Conservation (phyloP, 2,113 vertebrate species). For the Sphaerodactylus townsendi region DNA sequence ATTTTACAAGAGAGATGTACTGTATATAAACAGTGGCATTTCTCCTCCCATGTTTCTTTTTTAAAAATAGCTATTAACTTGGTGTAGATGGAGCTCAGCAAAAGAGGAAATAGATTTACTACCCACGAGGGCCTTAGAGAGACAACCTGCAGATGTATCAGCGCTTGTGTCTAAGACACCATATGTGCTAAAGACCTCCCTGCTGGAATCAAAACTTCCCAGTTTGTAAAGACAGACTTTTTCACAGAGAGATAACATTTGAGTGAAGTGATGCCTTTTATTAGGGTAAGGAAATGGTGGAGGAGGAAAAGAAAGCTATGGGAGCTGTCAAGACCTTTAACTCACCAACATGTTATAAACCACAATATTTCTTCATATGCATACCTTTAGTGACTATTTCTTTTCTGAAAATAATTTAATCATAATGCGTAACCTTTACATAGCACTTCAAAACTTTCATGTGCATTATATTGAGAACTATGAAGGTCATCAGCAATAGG, state of each 20-base stretch:
- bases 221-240: neutral
- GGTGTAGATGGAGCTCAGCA: neutral
- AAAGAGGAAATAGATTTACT: neutral
- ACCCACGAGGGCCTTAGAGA: neutral
- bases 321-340: neutral
- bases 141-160: neutral
- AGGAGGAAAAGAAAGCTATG: neutral
- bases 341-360: neutral
- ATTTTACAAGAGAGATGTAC: slow-evolving; percentile 15
- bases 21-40: neutral
- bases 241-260: neutral
- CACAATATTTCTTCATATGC: neutral
- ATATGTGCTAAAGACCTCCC: neutral
- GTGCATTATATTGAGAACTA: neutral
- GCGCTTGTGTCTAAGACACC: neutral
- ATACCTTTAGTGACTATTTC: neutral
- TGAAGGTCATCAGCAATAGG: neutral
- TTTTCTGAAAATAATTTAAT: neutral
- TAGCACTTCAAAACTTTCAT: neutral
- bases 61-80: slow-evolving; percentile 32
- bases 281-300: neutral
- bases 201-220: neutral
- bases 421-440: neutral
- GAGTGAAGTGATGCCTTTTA: neutral
- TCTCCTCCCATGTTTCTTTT: neutral